phyloP scores from a whole-genome alignment of 2,797 vertebrate genomes.

The Chromobotia macracanthus region DNA sequence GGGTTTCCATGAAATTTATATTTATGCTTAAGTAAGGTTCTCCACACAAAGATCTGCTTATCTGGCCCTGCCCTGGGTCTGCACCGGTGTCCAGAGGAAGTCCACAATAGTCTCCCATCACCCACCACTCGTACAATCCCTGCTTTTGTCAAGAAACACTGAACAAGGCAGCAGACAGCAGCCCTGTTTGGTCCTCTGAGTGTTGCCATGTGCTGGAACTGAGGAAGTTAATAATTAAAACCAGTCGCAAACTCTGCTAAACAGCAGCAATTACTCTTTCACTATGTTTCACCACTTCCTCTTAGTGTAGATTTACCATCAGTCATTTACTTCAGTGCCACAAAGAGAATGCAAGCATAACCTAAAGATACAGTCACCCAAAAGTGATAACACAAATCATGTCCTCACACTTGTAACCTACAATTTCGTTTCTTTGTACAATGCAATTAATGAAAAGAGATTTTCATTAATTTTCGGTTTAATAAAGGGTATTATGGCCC shows the following conservation, averaged over 20 bases:
- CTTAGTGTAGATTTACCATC: constrained; percentile 3
- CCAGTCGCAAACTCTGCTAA: constrained; percentile 35
- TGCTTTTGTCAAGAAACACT: constrained; percentile 56
- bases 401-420: too few relatives aligned
- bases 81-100: constrained; percentile 48
- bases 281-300: constrained; percentile 20
- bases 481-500: too few relatives aligned
- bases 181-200: constrained; percentile 41
- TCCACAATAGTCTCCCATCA: constrained; percentile 35
- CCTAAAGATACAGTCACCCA: neutral
- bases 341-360: too few relatives aligned
- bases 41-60: constrained; percentile 43
- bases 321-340: neutral
- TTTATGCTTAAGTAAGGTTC: neutral
- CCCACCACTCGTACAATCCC: constrained; percentile 46
- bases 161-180: constrained; percentile 26
- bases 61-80: constrained; percentile 39
- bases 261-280: constrained; percentile 10
- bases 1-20: constrained; percentile 40
- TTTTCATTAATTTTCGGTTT: too few relatives aligned
- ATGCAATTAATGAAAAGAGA: too few relatives aligned
- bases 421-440: too few relatives aligned
- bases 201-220: constrained; percentile 29
- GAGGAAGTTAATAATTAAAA: constrained; percentile 54
- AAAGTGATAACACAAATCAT: neutral